A percentile compares a stretch with the other conserved stretches of the same genome.
These are phyloP conservation scores for Eulacestoma nigropectus DNA, from an alignment of 2,113 vertebrate species.

Conservation along the genomic window DNA sequence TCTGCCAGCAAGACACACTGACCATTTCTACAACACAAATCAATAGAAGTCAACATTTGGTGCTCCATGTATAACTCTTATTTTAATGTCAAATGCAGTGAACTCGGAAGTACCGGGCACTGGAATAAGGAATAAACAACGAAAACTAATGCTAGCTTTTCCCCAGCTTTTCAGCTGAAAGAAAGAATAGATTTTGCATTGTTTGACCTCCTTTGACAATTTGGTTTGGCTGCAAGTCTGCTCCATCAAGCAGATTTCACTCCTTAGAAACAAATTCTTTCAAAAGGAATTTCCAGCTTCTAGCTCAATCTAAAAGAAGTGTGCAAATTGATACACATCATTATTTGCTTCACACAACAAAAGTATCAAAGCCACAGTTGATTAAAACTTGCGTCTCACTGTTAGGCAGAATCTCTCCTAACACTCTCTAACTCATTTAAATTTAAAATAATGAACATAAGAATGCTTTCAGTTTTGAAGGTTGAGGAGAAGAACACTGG, in stretches of 20 bases:
- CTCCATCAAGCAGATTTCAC: not conserved
- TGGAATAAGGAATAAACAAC: not conserved
- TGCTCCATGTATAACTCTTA: not conserved
- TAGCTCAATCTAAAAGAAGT: not conserved
- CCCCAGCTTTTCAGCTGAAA: not conserved
- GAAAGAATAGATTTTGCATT: not conserved
- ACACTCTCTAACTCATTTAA: not conserved
- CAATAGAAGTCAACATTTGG: not conserved
- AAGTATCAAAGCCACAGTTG: not conserved
- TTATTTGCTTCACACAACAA: not conserved
- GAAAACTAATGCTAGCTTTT: not conserved
- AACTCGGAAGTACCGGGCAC: not conserved
- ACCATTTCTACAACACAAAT: not conserved
- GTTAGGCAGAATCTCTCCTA: not conserved
- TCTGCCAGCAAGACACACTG: not conserved
- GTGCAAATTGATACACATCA: accelerated
- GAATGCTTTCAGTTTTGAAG: not conserved
- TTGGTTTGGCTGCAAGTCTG: not conserved
- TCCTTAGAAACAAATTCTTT: not conserved
- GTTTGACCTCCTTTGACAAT: not conserved
- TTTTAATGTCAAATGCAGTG: not conserved
- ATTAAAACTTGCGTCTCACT: not conserved
- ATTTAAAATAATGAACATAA: not conserved
- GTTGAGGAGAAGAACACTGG: not conserved
- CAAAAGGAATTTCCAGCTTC: not conserved